Evolutionary conservation across 2,113 vertebrate genomes (phyloP).

Genomic region (Cettia cetti): DNA sequence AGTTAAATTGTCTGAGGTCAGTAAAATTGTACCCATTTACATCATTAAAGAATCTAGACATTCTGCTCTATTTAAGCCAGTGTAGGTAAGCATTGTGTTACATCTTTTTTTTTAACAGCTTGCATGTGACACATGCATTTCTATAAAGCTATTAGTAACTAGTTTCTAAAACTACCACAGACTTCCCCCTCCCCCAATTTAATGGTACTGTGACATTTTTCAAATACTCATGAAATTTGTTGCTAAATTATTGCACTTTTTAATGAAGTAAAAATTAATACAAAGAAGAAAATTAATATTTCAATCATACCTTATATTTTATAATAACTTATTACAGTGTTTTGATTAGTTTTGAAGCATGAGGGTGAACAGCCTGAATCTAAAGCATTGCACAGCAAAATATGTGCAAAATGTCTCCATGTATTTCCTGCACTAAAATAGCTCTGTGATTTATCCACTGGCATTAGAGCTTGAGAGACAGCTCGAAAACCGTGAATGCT

Average conservation of each 20-base stretch:
- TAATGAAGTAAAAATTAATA: neutral
- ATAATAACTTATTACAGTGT: conserved; percentile 19
- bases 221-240: neutral
- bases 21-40: neutral
- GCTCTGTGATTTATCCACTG: conserved; percentile 10
- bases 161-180: neutral
- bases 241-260: conserved; percentile 22
- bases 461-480: neutral
- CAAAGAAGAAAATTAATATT: neutral
- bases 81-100: neutral
- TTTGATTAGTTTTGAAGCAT: neutral
- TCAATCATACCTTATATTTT: conserved; percentile 7
- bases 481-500: neutral
- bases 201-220: conserved; percentile 40
- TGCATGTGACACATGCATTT: neutral
- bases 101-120: neutral
- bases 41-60: neutral
- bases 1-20: neutral
- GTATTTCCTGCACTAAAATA: conserved; percentile 27
- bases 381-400: conserved; percentile 4
- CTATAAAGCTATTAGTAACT: neutral
- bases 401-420: neutral
- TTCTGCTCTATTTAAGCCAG: neutral
- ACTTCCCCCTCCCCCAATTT: neutral
- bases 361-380: conserved; percentile 1